Evolutionary conservation across 2,888 invertebrate genomes (phyloP).

Genomic region (Epinotia nisella): DNA sequence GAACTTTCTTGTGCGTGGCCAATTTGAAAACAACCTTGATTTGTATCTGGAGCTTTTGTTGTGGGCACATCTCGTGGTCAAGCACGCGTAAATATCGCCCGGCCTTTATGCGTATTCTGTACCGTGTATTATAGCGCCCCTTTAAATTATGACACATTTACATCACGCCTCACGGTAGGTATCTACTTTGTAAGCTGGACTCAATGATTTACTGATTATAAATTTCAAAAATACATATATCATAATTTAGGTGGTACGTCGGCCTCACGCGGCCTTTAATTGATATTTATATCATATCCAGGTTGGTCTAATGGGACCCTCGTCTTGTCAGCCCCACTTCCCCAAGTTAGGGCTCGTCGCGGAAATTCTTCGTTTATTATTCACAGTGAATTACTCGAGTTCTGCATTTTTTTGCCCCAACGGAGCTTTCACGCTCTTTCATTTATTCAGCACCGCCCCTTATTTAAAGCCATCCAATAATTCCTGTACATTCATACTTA

Average conservation of each 20-base stretch:
- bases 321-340: constrained; percentile 56
- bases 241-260: constrained; percentile 15
- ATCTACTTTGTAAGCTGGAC: neutral
- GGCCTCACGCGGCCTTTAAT: constrained; percentile 48
- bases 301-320: constrained; percentile 59
- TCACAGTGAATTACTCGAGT: constrained; percentile 75
- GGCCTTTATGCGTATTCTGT: neutral
- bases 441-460: constrained; percentile 71
- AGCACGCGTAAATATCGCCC: neutral
- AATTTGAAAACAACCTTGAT: constrained; percentile 68
- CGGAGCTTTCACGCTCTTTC: constrained; percentile 69
- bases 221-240: constrained; percentile 23
- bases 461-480: constrained; percentile 66
- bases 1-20: constrained; percentile 72
- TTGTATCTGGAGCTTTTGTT: constrained; percentile 69
- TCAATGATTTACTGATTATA: constrained; percentile 8
- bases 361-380: constrained; percentile 77
- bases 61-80: constrained; percentile 48
- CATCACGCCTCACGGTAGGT: neutral
- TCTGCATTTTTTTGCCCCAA: constrained; percentile 69
- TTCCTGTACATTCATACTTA: constrained; percentile 57
- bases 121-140: constrained; percentile 9
- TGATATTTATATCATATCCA: constrained; percentile 61
- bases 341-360: constrained; percentile 58
- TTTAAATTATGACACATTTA: constrained; percentile 21